phyloP scores from a whole-genome alignment of 2,113 vertebrate species.

The Tragulus kanchil region DNA sequence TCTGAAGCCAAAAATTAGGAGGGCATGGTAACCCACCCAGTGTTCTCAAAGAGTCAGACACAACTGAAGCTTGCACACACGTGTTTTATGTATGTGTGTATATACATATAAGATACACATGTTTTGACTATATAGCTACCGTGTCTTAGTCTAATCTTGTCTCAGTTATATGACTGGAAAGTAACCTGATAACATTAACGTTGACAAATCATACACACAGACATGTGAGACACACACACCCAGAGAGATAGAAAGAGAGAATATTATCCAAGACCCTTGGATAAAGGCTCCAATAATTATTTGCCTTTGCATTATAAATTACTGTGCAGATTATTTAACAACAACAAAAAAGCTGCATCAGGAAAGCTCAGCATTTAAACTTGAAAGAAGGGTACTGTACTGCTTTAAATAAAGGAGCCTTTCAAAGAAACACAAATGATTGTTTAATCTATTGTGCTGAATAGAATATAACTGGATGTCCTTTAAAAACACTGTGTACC shows the following conservation, averaged over 20 bases:
- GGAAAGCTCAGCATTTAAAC: not conserved
- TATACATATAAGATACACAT: not conserved
- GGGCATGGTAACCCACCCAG: too few relatives aligned
- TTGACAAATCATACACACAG: not conserved
- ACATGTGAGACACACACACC: not conserved
- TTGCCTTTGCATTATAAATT: not conserved
- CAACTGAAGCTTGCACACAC: too few relatives aligned
- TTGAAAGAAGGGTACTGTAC: slow-evolving; percentile 43
- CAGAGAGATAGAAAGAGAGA: not conserved
- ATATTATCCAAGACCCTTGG: not conserved
- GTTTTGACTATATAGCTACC: not conserved
- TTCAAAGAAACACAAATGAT: slow-evolving; percentile 50
- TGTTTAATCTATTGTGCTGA: slow-evolving; percentile 15
- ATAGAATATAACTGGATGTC: not conserved
- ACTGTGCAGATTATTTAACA: slow-evolving; percentile 44
- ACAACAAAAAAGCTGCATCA: slow-evolving; percentile 1
- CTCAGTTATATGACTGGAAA: not conserved
- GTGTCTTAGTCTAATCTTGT: not conserved
- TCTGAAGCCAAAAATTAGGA: slow-evolving; percentile 3
- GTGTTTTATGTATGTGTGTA: too few relatives aligned
- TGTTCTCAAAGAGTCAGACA: too few relatives aligned
- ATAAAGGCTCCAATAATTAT: not conserved
- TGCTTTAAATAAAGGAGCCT: slow-evolving; percentile 58
- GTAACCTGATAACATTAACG: not conserved
- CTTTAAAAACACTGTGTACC: not conserved